A percentile compares a stretch with the other conserved stretches of the same genome.
Conservation (phyloP, 1,140 invertebrate species). For the Cydia amplana region DNA sequence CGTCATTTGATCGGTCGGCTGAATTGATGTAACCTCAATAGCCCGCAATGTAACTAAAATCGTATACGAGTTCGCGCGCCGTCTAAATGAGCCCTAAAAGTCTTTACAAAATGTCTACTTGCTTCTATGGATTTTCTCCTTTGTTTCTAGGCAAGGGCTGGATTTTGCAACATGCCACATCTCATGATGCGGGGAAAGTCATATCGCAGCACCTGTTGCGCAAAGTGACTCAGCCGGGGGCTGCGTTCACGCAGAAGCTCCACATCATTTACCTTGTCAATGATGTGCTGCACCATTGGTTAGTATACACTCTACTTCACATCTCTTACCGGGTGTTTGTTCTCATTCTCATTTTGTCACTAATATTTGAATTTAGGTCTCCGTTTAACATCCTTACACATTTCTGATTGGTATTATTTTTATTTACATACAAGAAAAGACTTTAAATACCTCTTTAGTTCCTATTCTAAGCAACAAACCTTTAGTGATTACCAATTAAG, state of each 20-base stretch:
- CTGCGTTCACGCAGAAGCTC: slow-evolving; percentile 93
- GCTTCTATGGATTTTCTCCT: not conserved
- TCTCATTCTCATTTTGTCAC: slow-evolving; percentile 31
- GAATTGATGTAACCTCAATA: too few species aligned
- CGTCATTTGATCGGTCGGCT: too few species aligned
- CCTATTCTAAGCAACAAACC: not conserved
- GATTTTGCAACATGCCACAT: slow-evolving; percentile 92
- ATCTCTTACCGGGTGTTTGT: not conserved
- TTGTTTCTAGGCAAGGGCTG: slow-evolving; percentile 87
- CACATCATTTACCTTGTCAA: slow-evolving; percentile 99
- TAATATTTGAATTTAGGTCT: slow-evolving; percentile 26
- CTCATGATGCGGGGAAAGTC: slow-evolving; percentile 87
- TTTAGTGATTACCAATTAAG: not conserved
- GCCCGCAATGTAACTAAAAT: too few species aligned
- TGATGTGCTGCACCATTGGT: slow-evolving; percentile 98
- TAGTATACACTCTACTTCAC: slow-evolving; percentile 73
- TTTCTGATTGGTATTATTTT: not conserved
- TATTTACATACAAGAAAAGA: not conserved
- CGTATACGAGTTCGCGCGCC: too few species aligned
- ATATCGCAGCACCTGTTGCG: slow-evolving; percentile 91
- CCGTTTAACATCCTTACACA: not conserved
- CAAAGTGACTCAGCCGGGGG: slow-evolving; percentile 86
- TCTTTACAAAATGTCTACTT: too few species aligned
- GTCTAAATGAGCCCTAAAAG: too few species aligned
- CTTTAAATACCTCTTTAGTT: not conserved